Evolutionary conservation across 2,797 vertebrate genomes (phyloP), one percentile per base, ranked within the genome.

Genomic region (Hapalemur alaotrensis): DNA sequence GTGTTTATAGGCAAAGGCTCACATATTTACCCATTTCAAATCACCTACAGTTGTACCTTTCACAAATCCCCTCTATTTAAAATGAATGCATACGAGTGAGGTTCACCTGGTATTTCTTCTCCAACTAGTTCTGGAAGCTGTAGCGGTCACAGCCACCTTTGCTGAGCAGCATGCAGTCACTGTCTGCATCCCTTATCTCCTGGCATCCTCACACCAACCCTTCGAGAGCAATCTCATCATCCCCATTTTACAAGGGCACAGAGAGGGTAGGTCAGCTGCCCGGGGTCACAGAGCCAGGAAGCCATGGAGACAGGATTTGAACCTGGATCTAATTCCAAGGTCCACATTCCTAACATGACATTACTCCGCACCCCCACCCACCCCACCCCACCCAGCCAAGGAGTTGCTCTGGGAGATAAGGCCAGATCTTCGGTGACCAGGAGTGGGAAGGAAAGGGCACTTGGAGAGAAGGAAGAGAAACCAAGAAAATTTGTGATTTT

Each of bases 121-220:
- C 75, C 81, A 38, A 2, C 38, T 32, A 61, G 9, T 23, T 25
- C 2, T 1, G 1, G 22, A 35, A 48, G 43, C 43, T 23, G 11
- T 1, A 1, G 28, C 18, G 1, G 63, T 65, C 73, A 8, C 3
- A 1, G 5, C 35, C 5, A 0, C 0, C 0, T 46, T 76, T 65
- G 32, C 38, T n/a, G 41, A 81, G 69, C 23, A 22, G 43, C 17
- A 25, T 0, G 1, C 23, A 6, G 14, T 23, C 43, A 0, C 15
- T 41, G 18, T 61, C 61, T 25, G 35, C 28, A 38, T 41, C 35
- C 22, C 5, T 18, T 9, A 1, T 59, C 32, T 65, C 14, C 59
- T 43, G 2, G 35, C 4, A 50, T 12, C 22, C 79, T 46, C 1
- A 0, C 50, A 3, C 6, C 14, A n/a, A 14, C 41, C 43, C 73